phyloP scores from a whole-genome alignment of 2,888 invertebrate species.

The Lasioglossum morio region DNA sequence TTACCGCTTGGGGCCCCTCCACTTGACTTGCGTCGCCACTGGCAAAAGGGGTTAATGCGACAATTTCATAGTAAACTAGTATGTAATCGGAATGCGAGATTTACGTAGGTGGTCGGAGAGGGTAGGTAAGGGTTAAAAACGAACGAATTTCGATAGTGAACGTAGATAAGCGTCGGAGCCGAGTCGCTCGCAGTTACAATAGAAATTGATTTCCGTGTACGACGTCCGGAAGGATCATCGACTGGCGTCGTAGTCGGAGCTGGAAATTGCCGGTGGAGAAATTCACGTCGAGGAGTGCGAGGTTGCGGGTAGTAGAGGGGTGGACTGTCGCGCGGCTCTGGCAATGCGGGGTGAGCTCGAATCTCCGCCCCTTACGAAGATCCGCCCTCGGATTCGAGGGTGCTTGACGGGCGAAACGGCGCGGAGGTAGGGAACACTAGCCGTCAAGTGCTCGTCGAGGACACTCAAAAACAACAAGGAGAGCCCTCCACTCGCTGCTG shows the following conservation, averaged over 20 bases:
- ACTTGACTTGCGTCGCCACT: too few species aligned
- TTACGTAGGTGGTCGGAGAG: background rate
- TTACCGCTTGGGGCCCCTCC: too few species aligned
- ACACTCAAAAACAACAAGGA: constrained; percentile 82
- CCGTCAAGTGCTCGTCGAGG: constrained; percentile 84
- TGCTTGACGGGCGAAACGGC: constrained; percentile 79
- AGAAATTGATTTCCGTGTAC: constrained; percentile 28
- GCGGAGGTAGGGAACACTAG: constrained; percentile 82
- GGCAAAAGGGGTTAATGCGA: too few species aligned
- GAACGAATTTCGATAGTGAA: background rate
- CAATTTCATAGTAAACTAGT: too few species aligned
- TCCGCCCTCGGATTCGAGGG: constrained; percentile 80
- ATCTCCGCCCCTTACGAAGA: constrained; percentile 76
- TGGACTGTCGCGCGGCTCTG: constrained; percentile 53
- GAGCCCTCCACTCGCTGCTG: constrained; percentile 67
- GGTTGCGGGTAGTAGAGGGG: constrained; percentile 58
- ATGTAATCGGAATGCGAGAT: too few species aligned
- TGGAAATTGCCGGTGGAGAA: constrained; percentile 25
- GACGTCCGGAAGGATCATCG: constrained; percentile 22
- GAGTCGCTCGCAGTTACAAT: background rate
- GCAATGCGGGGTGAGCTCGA: constrained; percentile 56
- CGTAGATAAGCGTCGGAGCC: background rate
- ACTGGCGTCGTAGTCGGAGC: constrained; percentile 13
- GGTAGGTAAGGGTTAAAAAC: background rate
- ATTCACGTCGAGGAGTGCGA: constrained; percentile 34